These are phyloP conservation scores for Luehdorfia chinensis DNA, from an alignment of 1,140 invertebrate species.

Conservation along the genomic window DNA sequence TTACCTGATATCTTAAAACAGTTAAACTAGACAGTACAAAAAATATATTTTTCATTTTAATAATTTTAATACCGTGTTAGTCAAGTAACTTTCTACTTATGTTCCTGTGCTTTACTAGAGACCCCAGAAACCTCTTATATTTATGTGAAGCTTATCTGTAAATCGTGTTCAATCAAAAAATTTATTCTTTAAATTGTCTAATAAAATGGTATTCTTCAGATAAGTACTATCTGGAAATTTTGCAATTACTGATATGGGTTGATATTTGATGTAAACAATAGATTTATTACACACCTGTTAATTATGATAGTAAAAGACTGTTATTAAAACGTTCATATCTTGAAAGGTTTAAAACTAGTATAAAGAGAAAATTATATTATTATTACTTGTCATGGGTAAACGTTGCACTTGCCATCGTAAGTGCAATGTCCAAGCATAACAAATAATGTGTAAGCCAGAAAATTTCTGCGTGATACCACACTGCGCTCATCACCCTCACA, in stretches of 20 bases:
- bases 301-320: too few species aligned
- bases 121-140: constrained; percentile 16
- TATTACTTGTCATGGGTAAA: too few species aligned
- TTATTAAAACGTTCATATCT: too few species aligned
- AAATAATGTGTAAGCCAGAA: too few species aligned
- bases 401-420: too few species aligned
- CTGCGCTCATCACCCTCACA: too few species aligned
- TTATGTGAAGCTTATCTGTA: constrained; percentile 26
- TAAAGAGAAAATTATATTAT: too few species aligned
- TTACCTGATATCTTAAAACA: constrained; percentile 1
- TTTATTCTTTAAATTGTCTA: background rate
- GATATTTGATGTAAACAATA: too few species aligned
- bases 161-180: constrained; percentile 25
- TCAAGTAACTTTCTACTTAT: background rate
- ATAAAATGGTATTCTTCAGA: background rate
- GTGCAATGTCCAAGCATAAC: too few species aligned
- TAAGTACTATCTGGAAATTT: background rate
- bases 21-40: background rate
- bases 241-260: constrained; percentile 10
- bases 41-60: background rate
- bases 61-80: background rate
- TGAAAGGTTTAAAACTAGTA: too few species aligned
- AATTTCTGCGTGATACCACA: too few species aligned
- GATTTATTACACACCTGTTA: too few species aligned
- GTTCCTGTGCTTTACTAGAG: background rate